phyloP scores from a whole-genome alignment of 1,140 invertebrate genomes.

The Hycleus cichorii region DNA sequence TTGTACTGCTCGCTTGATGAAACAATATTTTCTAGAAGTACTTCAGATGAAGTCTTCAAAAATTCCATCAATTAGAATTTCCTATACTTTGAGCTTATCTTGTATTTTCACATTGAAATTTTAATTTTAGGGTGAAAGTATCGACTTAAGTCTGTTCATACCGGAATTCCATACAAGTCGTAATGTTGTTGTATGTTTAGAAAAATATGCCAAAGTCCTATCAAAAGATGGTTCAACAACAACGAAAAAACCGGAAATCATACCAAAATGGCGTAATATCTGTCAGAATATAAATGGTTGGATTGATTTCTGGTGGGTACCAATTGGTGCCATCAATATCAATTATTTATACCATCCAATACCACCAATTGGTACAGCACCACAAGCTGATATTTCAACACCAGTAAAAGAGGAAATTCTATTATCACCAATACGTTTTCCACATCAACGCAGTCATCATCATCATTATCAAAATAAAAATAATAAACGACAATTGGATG shows the following conservation, averaged over 20 bases:
- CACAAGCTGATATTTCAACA: conserved; percentile 84
- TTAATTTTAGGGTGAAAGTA: conserved; percentile 66
- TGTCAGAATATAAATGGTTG: conserved; percentile 77
- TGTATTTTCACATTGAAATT: conserved; percentile 2
- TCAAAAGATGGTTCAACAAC: conserved; percentile 62
- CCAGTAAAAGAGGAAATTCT: conserved; percentile 91
- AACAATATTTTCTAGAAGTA: no score
- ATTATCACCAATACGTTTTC: conserved; percentile 83
- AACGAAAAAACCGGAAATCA: conserved; percentile 48
- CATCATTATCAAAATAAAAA: neutral
- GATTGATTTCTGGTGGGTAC: conserved; percentile 94
- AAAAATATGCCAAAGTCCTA: conserved; percentile 81
- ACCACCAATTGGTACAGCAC: conserved; percentile 74
- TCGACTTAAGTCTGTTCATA: conserved; percentile 81
- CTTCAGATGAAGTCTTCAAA: no score
- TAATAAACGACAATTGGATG: conserved; percentile 42
- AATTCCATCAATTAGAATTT: no score
- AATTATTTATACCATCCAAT: conserved; percentile 87
- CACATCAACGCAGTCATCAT: conserved; percentile 50
- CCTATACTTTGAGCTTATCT: no score
- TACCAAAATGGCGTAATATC: conserved; percentile 78
- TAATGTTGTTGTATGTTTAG: conserved; percentile 73
- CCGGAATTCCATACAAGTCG: conserved; percentile 86
- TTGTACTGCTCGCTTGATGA: no score
- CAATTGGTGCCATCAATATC: conserved; percentile 85